A percentile compares a stretch with the other conserved stretches of the same genome.
Conservation (phyloP, 1,140 invertebrate species). For the Chlorops oryzae region DNA sequence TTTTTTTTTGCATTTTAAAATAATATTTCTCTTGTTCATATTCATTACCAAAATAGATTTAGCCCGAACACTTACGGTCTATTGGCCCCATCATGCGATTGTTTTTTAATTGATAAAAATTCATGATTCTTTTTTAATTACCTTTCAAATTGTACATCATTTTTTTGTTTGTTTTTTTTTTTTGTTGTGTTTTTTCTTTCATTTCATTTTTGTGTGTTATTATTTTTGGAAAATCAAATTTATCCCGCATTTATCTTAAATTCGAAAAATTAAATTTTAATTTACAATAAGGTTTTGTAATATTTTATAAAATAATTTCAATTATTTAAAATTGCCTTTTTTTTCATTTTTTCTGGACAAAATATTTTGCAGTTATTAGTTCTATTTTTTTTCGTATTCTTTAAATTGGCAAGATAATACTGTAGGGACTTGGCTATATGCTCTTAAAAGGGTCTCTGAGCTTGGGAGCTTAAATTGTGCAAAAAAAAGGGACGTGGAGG, state of each 20-base stretch:
- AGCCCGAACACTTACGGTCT: conserved; percentile 48
- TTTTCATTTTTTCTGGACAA: too few species aligned
- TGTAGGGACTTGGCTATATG: too few species aligned
- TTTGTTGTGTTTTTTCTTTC: conserved; percentile 14
- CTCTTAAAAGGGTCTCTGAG: too few species aligned
- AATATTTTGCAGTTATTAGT: too few species aligned
- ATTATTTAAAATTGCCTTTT: too few species aligned
- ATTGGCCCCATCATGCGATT: conserved; percentile 47
- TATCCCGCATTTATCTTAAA: conserved; percentile 12
- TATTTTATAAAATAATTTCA: too few species aligned
- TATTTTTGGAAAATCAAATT: conserved; percentile 10
- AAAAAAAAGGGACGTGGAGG: too few species aligned
- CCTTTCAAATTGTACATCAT: conserved; percentile 7
- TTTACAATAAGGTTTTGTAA: conserved; percentile 47
- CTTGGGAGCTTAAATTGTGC: too few species aligned
- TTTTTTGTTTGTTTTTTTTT: conserved; percentile 14
- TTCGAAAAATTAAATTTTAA: conserved; percentile 16
- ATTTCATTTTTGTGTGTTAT: conserved; percentile 5
- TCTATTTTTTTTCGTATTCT: too few species aligned
- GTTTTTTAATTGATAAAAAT: too few species aligned
- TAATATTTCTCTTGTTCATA: conserved; percentile 22
- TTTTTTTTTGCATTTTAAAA: conserved; percentile 13
- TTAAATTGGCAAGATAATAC: too few species aligned
- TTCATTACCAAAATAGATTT: conserved; percentile 40
- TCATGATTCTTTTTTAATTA: too few species aligned